Conservation (phyloP, 2,797 vertebrate species). For the Pangasius larnaudii region DNA sequence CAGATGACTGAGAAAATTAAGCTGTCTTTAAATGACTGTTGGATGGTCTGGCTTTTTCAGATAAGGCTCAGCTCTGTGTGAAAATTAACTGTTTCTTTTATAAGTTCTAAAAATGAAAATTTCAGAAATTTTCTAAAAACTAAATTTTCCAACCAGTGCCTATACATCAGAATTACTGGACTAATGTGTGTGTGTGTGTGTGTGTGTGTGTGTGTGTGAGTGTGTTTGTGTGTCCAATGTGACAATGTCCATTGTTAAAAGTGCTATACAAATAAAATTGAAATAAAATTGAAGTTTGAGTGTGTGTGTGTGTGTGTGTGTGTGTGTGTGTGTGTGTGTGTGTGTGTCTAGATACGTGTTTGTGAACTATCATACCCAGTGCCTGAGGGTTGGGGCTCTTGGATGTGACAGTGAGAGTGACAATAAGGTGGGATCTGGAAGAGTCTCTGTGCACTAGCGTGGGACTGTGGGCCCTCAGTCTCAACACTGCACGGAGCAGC, state of each 20-base stretch:
- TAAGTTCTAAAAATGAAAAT: background rate
- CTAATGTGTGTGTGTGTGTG: background rate
- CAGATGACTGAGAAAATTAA: conserved; percentile 30
- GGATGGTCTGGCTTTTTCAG: conserved; percentile 29
- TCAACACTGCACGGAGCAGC: conserved; percentile 71
- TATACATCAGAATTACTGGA: background rate
- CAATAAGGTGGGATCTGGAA: conserved; percentile 85
- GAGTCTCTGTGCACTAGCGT: conserved; percentile 82
- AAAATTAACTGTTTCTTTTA: background rate
- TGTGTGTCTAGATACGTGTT: background rate
- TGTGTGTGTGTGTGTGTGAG: background rate
- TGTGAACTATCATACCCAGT: conserved; percentile 68
- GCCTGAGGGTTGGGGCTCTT: conserved; percentile 66
- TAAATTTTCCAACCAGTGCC: background rate
- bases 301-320: conserved; percentile 12
- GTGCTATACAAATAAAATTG: background rate
- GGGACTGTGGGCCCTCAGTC: conserved; percentile 75
- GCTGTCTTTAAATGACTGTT: conserved; percentile 19
- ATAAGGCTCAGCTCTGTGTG: conserved; percentile 26
- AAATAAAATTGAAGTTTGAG: background rate
- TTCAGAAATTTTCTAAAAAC: background rate
- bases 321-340: background rate
- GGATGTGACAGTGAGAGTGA: conserved; percentile 77
- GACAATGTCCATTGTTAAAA: background rate
- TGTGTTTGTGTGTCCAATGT: background rate